Percentiles rank a stretch among this genome's conserved stretches.
These are phyloP conservation scores for Pheosia gnoma DNA, from an alignment of 2,888 invertebrate species.

Conservation along the genomic window DNA sequence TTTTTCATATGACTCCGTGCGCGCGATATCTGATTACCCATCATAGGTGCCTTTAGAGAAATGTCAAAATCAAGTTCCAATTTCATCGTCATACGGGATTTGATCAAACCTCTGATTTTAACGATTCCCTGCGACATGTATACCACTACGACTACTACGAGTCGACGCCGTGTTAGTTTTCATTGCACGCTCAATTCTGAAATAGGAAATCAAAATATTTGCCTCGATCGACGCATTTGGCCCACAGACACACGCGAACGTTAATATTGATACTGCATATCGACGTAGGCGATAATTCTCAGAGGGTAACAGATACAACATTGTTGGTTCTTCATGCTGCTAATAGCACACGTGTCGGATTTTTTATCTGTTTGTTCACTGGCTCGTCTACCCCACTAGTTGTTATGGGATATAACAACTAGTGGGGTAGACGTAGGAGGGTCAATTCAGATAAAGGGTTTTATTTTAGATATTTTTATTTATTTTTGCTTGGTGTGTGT, in stretches of 20 bases:
- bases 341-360: conserved; percentile 46
- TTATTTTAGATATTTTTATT: neutral
- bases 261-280: conserved; percentile 40
- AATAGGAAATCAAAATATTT: conserved; percentile 5
- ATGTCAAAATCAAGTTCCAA: too few relatives aligned
- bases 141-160: neutral
- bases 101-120: too few relatives aligned
- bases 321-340: conserved; percentile 37
- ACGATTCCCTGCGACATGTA: too few relatives aligned
- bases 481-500: neutral
- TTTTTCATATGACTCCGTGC: too few relatives aligned
- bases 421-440: too few relatives aligned
- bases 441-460: conserved; percentile 4
- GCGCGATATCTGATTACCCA: too few relatives aligned
- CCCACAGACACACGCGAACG: conserved; percentile 38
- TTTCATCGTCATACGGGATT: too few relatives aligned
- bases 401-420: too few relatives aligned
- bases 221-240: conserved; percentile 34
- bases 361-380: conserved; percentile 44
- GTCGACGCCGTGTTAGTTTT: neutral
- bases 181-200: neutral
- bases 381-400: conserved; percentile 19
- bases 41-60: too few relatives aligned
- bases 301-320: conserved; percentile 43
- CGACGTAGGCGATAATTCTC: conserved; percentile 35